Conservation (phyloP, 2,113 vertebrate genomes). For the Empidonax alnorum region DNA sequence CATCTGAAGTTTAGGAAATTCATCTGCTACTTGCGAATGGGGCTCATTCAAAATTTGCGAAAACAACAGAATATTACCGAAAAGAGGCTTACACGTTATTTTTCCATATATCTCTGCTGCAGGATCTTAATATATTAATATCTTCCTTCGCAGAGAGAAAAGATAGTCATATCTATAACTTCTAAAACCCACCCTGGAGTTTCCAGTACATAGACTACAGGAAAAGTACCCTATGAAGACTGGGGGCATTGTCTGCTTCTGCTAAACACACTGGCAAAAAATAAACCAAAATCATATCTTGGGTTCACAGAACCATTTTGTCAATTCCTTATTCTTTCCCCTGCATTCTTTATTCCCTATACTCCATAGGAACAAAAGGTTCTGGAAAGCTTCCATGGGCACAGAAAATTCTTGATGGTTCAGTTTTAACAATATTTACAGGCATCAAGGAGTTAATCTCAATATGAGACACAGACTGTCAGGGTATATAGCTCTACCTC, state of each 20-base stretch:
- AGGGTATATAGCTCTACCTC: background rate
- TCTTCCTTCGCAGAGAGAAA: background rate
- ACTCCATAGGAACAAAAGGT: background rate
- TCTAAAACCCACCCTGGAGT: background rate
- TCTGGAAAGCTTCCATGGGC: background rate
- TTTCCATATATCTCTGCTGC: fast-evolving
- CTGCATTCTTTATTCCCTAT: background rate
- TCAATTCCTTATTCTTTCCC: background rate
- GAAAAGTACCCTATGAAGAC: background rate
- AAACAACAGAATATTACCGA: background rate
- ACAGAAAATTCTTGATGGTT: background rate
- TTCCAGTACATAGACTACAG: background rate
- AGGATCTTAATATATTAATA: background rate
- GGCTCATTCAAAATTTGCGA: background rate
- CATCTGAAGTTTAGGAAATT: background rate
- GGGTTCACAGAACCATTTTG: background rate
- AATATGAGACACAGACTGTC: background rate
- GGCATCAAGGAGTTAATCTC: background rate
- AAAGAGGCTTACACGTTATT: background rate
- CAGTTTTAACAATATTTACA: background rate
- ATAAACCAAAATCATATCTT: background rate
- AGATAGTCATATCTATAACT: background rate
- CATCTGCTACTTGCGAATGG: background rate
- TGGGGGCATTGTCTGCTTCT: background rate
- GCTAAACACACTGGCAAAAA: background rate